A percentile compares a stretch with the other conserved stretches of the same genome.
phyloP scores from a whole-genome alignment of 2,113 vertebrate species.

The Pangasianodon gigas region DNA sequence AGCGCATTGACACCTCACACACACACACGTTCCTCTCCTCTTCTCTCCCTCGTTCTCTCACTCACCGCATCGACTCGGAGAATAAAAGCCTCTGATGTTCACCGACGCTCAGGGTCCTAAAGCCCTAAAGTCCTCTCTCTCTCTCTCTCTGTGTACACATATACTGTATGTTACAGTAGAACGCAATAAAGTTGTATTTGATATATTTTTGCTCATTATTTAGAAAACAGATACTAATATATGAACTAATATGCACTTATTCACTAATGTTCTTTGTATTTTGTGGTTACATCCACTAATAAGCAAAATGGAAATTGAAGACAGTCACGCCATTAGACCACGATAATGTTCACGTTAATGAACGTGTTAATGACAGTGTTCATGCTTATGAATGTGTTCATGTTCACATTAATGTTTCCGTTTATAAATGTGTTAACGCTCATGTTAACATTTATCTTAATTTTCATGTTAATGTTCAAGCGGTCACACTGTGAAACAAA shows the following conservation, averaged over 20 bases:
- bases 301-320: no score
- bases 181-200: neutral
- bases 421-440: neutral
- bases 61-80: constrained; percentile 13
- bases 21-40: neutral
- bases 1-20: constrained; percentile 39
- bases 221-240: no score
- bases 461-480: neutral
- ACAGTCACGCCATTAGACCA: no score
- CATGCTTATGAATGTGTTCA: no score
- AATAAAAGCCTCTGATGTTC: constrained; percentile 3
- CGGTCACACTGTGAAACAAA: neutral
- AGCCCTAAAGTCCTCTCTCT: neutral
- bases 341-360: no score
- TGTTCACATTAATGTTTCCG: neutral
- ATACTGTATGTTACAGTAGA: neutral
- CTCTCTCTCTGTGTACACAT: neutral
- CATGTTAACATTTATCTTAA: no score
- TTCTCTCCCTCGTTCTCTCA: neutral
- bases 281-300: no score
- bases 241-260: no score
- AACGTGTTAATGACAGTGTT: no score
- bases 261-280: no score
- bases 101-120: constrained; percentile 35
- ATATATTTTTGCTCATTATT: no score